These are phyloP conservation scores for Brachionichthys hirsutus DNA, from an alignment of 2,113 vertebrate species.

Conservation along the genomic window DNA sequence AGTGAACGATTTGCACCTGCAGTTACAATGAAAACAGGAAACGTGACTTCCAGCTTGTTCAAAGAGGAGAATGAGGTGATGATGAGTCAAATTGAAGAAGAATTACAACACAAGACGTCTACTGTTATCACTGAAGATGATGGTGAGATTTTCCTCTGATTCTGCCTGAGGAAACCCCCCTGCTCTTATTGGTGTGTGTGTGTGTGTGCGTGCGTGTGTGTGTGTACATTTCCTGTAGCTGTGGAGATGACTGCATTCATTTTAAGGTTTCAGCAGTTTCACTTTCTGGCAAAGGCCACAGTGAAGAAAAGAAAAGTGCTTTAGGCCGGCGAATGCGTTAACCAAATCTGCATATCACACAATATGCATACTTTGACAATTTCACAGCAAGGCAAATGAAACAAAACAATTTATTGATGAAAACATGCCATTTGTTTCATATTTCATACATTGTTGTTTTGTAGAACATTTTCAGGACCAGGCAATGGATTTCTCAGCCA, in stretches of 20 bases:
- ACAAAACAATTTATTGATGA: too few species aligned
- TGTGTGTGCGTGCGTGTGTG: too few species aligned
- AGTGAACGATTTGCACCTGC: not conserved
- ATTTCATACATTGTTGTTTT: not conserved
- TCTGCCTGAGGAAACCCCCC: not conserved
- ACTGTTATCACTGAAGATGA: constrained; percentile 33
- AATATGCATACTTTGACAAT: too few species aligned
- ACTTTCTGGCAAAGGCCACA: too few species aligned
- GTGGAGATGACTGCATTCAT: too few species aligned
- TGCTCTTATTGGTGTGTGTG: not conserved
- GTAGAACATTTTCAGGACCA: constrained; percentile 65
- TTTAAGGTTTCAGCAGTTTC: too few species aligned
- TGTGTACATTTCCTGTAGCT: not conserved
- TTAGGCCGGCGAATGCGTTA: too few species aligned
- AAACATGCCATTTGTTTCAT: too few species aligned
- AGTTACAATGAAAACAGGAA: constrained; percentile 18
- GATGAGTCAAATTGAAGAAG: not conserved
- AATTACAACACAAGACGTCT: constrained; percentile 17
- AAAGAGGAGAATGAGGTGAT: not conserved
- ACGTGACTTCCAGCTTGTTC: not conserved
- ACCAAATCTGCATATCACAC: too few species aligned
- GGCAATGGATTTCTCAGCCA: accelerated
- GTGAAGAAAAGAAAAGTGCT: too few species aligned
- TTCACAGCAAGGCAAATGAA: too few species aligned
- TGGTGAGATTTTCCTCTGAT: constrained; percentile 38